These are phyloP conservation scores for Anagrus nilaparvatae DNA, from an alignment of 1,140 invertebrate species.

Conservation along the genomic window DNA sequence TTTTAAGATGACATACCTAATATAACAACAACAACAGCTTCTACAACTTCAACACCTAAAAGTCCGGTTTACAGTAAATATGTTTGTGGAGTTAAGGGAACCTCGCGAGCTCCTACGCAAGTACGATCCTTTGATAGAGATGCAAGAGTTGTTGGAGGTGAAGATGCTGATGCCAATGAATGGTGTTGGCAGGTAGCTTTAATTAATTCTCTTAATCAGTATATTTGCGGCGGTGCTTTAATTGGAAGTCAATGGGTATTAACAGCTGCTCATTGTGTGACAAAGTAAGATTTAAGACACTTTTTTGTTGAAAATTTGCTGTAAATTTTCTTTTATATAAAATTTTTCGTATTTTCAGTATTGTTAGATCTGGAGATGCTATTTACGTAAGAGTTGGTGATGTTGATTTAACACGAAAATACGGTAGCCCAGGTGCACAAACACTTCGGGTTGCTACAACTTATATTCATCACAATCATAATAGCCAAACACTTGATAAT, in stretches of 20 bases:
- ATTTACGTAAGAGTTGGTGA: constrained; percentile 89
- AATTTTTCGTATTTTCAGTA: constrained; percentile 44
- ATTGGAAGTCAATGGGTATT: constrained; percentile 92
- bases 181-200: constrained; percentile 95
- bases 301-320: neutral
- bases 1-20: too few species aligned
- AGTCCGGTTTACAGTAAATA: constrained; percentile 76
- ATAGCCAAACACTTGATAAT: constrained; percentile 90
- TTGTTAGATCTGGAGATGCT: constrained; percentile 79
- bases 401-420: constrained; percentile 79
- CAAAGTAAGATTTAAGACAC: constrained; percentile 61
- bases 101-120: constrained; percentile 41
- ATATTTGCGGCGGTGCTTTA: constrained; percentile 89
- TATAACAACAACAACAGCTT: constrained; percentile 24
- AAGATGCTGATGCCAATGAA: constrained; percentile 79
- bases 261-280: constrained; percentile 92
- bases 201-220: constrained; percentile 87
- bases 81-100: constrained; percentile 82
- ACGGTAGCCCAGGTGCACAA: constrained; percentile 78
- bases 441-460: constrained; percentile 81
- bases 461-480: constrained; percentile 94
- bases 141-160: constrained; percentile 78
- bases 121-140: constrained; percentile 41
- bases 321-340: neutral
- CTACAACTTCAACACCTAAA: constrained; percentile 48